phyloP scores from a whole-genome alignment of 1,140 invertebrate genomes.

The Ceratina australensis region DNA sequence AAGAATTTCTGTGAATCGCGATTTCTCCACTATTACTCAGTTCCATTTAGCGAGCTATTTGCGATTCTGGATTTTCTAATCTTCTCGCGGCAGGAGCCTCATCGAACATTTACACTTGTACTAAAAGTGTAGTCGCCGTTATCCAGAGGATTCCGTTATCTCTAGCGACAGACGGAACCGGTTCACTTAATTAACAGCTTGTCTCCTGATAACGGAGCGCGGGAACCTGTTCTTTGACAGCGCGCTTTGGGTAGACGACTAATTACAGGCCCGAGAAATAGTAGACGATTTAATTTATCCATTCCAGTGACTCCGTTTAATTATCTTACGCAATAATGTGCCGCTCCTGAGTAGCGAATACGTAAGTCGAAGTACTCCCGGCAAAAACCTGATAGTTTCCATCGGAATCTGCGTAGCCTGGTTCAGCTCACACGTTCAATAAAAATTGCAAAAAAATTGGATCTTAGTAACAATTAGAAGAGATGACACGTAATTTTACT shows the following conservation, averaged over 20 bases:
- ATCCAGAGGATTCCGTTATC: slow-evolving; percentile 37
- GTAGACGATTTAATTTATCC: slow-evolving; percentile 52
- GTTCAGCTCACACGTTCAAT: too few species aligned
- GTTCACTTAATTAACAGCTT: slow-evolving; percentile 51
- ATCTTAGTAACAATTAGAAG: too few species aligned
- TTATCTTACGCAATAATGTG: slow-evolving; percentile 51
- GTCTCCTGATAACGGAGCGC: slow-evolving; percentile 46
- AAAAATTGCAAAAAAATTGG: too few species aligned
- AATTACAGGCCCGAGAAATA: slow-evolving; percentile 49
- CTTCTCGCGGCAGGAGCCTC: background rate
- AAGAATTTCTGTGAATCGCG: background rate
- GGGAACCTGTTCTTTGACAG: slow-evolving; percentile 45
- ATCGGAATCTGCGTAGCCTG: too few species aligned
- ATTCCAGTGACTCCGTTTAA: slow-evolving; percentile 48
- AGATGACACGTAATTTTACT: too few species aligned
- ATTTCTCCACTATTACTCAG: slow-evolving; percentile 7
- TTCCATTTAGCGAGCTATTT: slow-evolving; percentile 16
- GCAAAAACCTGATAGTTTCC: too few species aligned
- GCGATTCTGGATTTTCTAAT: slow-evolving; percentile 44
- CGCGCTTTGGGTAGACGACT: slow-evolving; percentile 43
- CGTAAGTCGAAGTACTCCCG: slow-evolving; percentile 11
- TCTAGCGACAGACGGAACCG: slow-evolving; percentile 25
- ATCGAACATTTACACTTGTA: slow-evolving; percentile 28
- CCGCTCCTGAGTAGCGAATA: slow-evolving; percentile 22
- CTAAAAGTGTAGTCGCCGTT: slow-evolving; percentile 32